These are phyloP conservation scores for Leptura quadrifasciata DNA, from an alignment of 2,888 invertebrate species.

Conservation along the genomic window DNA sequence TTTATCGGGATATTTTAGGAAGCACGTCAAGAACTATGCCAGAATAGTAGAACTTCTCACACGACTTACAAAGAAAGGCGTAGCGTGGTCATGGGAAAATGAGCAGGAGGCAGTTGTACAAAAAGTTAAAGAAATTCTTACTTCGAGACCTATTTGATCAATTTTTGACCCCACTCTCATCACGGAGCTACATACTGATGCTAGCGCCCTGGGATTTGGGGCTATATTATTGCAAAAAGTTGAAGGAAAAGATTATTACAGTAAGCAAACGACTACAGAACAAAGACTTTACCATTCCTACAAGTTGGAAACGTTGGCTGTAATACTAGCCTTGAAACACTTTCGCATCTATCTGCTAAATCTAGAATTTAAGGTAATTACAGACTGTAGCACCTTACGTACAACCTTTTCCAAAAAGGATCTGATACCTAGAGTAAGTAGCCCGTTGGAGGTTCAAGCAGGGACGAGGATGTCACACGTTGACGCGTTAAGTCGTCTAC, in stretches of 20 bases:
- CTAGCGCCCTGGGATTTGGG: conserved; percentile 47
- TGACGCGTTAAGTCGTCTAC: conserved; percentile 43
- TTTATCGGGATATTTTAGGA: no score
- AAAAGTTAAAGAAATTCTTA: no score
- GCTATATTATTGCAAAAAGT: conserved; percentile 49
- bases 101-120: no score
- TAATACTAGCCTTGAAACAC: conserved; percentile 51
- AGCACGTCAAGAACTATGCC: no score
- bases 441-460: conserved; percentile 57
- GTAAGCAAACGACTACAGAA: conserved; percentile 51
- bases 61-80: no score
- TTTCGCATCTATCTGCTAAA: conserved; percentile 57
- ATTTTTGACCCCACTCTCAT: no score
- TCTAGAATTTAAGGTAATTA: conserved; percentile 54
- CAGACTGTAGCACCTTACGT: conserved; percentile 58
- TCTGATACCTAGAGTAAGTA: conserved; percentile 49
- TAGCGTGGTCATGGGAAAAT: no score
- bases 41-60: no score
- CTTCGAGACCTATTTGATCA: no score
- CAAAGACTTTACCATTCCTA: conserved; percentile 53
- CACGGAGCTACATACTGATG: conserved; percentile 55
- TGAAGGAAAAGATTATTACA: conserved; percentile 47
- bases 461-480: no score
- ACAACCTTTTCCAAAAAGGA: conserved; percentile 52
- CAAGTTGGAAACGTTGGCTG: conserved; percentile 56